Evolutionary conservation across 2,113 vertebrate species (phyloP), one percentile per base, ranked within the genome.

Genomic region (zebrafish (Danio rerio)): DNA sequence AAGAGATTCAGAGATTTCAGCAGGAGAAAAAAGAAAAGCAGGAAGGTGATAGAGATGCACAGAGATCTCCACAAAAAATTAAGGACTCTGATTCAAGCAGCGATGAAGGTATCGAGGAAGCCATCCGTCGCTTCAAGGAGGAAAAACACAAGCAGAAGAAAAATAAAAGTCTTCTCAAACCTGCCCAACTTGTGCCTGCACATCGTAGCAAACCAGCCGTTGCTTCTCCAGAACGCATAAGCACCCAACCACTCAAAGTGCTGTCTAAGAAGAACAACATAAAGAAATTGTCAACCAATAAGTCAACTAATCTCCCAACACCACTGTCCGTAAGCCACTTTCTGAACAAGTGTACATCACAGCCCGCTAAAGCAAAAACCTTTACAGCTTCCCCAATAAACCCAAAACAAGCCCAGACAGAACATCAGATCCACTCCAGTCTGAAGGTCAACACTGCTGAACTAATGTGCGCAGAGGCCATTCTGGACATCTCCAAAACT

Each of bases 401-500:
- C 88, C 42, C n/a, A n/a, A 70, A 80, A 18, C 87, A 91, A 53
- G 10, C 61, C 71, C 77, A 82, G 7, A 84, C 81, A 5, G 89
- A 89, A 77, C 89, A 78, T 13, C 76, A 79, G 7, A 49, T 81
- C 9, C 77, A 87, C 21, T 58, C 86, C 16, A 87, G 85, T 62
- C 2, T 94, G 86, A 95, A 94, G 21, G 96, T 91, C 0, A 97
- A 96, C 80, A 94, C 96, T 0, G 93, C 96, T 0, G 97, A 99
- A 82, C 93, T 99, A 21, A 96, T 99, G 96, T 98, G 97, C 11
- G 97, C 98, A 0, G 97, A 99, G 90, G 97, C 98, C 0, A 99
- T 99, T 86, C 92, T 99, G 78, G 97, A 99, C 93, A 99, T 99
- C 87, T 99, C 97, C 69, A 98, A 98, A 88, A 92, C 96, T 0